These are phyloP conservation scores for Poeciliopsis gracilis DNA, from an alignment of 2,797 vertebrate species.

Conservation along the genomic window DNA sequence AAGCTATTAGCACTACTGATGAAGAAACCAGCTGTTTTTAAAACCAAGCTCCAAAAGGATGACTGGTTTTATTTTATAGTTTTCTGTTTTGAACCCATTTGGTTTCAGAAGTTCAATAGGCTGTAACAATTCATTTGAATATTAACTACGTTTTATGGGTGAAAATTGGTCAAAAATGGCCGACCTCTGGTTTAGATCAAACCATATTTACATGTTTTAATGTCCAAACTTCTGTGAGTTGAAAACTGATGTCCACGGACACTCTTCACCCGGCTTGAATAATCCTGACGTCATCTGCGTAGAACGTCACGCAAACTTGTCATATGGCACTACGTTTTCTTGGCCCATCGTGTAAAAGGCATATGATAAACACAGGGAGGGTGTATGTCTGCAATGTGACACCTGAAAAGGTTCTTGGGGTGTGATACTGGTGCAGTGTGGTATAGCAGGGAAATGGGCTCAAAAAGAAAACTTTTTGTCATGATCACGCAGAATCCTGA, in stretches of 20 bases:
- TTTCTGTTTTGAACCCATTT: background rate
- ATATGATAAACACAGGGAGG: background rate
- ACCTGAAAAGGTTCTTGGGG: background rate
- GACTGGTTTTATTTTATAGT: background rate
- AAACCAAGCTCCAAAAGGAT: background rate
- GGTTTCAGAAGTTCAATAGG: background rate
- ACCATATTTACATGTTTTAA: background rate
- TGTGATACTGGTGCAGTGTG: background rate
- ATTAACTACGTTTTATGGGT: too few relatives aligned
- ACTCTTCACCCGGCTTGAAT: background rate
- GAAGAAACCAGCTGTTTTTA: background rate
- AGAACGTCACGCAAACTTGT: background rate
- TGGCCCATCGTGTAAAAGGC: background rate
- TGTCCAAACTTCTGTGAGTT: background rate
- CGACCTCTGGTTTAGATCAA: background rate
- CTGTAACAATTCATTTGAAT: background rate
- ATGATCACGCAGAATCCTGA: constrained; percentile 26
- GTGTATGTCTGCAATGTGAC: background rate
- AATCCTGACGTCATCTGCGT: background rate
- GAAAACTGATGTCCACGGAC: background rate
- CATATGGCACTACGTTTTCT: background rate
- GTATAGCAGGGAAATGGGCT: constrained; percentile 10
- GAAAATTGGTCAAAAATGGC: background rate
- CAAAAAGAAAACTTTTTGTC: constrained; percentile 16
- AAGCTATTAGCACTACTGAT: background rate